A percentile compares a stretch with the other conserved stretches of the same genome.
These are phyloP conservation scores for Euproctis similis DNA, from an alignment of 2,888 invertebrate genomes.

Conservation along the genomic window DNA sequence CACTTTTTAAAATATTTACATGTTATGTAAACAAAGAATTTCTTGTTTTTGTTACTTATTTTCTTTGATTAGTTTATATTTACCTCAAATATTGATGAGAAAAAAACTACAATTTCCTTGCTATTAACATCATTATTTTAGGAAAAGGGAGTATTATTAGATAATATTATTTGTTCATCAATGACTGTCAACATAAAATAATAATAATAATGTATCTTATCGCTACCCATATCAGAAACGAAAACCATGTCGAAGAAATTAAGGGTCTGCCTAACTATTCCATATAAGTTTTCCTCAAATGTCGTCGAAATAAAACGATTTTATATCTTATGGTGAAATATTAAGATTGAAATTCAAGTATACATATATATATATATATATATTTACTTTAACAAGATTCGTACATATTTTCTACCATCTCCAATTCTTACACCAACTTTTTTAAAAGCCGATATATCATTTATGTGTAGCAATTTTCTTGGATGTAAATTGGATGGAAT, in stretches of 20 bases:
- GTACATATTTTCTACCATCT: slow-evolving; percentile 8
- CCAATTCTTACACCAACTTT: background rate
- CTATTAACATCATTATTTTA: too few relatives aligned
- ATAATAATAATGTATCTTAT: background rate
- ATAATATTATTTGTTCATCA: slow-evolving; percentile 5
- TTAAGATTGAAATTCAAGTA: background rate
- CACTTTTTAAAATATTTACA: too few relatives aligned
- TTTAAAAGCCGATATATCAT: background rate
- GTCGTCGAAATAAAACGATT: background rate
- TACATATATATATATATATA: too few relatives aligned
- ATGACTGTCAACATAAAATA: slow-evolving; percentile 16
- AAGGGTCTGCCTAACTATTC: slow-evolving; percentile 6
- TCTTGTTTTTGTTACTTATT: too few relatives aligned
- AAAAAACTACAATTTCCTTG: too few relatives aligned
- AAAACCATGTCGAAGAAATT: slow-evolving; percentile 29
- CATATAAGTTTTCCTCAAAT: background rate
- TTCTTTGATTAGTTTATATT: too few relatives aligned
- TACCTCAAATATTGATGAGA: too few relatives aligned
- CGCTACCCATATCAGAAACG: slow-evolving; percentile 18
- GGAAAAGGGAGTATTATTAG: too few relatives aligned
- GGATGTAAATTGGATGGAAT: slow-evolving; percentile 22
- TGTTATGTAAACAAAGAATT: too few relatives aligned
- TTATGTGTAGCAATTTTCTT: slow-evolving; percentile 15
- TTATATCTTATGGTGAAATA: background rate
- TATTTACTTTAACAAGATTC: too few relatives aligned